phyloP scores from a whole-genome alignment of 1,140 invertebrate genomes.

The Papilio helenus region DNA sequence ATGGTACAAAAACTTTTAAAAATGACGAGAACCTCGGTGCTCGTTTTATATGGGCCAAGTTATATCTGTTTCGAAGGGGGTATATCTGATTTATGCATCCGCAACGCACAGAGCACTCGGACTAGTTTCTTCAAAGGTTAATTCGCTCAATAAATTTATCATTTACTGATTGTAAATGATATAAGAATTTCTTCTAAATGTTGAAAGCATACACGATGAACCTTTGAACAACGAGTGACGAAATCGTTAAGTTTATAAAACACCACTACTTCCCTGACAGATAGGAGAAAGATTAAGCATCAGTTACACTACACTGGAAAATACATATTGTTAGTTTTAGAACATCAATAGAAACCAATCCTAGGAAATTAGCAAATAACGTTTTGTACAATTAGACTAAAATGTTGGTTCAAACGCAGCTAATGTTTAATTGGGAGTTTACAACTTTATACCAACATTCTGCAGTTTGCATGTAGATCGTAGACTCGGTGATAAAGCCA shows the following conservation, averaged over 20 bases:
- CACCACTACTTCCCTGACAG: no score
- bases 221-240: no score
- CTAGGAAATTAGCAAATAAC: background rate
- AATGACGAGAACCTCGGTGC: background rate
- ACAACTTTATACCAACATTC: background rate
- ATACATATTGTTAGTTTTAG: background rate
- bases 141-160: conserved; percentile 1
- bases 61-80: conserved; percentile 34
- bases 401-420: background rate
- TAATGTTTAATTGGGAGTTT: background rate
- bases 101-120: conserved; percentile 15
- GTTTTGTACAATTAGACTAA: background rate
- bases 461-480: background rate
- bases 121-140: conserved; percentile 33
- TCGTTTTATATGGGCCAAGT: conserved; percentile 3
- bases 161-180: background rate
- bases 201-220: no score
- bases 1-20: background rate
- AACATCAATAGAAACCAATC: background rate
- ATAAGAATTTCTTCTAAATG: background rate
- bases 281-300: no score
- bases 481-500: background rate
- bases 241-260: no score
- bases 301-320: no score
- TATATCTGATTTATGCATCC: conserved; percentile 39